A percentile compares a stretch with the other conserved stretches of the same genome.
Conservation (phyloP, 2,113 vertebrate genomes). For the Aepyceros melampus region DNA sequence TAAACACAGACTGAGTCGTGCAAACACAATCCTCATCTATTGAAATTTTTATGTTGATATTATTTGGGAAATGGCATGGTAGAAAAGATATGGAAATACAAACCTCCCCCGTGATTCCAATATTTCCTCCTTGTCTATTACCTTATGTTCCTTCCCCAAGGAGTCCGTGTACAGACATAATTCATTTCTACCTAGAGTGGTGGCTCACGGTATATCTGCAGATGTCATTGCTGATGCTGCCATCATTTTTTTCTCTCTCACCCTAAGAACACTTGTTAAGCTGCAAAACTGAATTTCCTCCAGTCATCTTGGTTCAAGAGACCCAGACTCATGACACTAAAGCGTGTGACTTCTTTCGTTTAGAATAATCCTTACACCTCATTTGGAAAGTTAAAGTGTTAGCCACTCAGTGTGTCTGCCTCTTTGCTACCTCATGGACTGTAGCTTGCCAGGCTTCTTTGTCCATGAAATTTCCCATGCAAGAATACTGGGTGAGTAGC, state of each 20-base stretch:
- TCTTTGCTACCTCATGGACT: not conserved
- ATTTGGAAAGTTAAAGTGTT: not conserved
- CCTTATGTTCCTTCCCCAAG: not conserved
- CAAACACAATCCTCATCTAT: not conserved
- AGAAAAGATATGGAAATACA: not conserved
- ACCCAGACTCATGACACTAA: not conserved
- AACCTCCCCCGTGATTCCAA: not conserved
- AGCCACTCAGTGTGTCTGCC: not conserved
- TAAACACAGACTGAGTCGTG: not conserved
- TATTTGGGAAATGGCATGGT: not conserved
- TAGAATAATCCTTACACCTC: not conserved
- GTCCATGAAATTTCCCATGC: not conserved
- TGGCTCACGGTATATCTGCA: not conserved
- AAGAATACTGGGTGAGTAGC: not conserved
- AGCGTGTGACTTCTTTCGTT: not conserved
- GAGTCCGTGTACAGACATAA: not conserved
- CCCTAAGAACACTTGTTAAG: not conserved
- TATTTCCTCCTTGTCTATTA: not conserved
- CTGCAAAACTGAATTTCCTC: not conserved
- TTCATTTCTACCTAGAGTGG: not conserved
- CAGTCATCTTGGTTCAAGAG: not conserved
- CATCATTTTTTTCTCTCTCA: not conserved
- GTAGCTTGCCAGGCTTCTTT: not conserved
- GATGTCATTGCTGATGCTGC: not conserved
- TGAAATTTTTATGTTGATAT: not conserved